Evolutionary conservation across 2,888 invertebrate species (phyloP).

Genomic region (Rhodophaea formosa): DNA sequence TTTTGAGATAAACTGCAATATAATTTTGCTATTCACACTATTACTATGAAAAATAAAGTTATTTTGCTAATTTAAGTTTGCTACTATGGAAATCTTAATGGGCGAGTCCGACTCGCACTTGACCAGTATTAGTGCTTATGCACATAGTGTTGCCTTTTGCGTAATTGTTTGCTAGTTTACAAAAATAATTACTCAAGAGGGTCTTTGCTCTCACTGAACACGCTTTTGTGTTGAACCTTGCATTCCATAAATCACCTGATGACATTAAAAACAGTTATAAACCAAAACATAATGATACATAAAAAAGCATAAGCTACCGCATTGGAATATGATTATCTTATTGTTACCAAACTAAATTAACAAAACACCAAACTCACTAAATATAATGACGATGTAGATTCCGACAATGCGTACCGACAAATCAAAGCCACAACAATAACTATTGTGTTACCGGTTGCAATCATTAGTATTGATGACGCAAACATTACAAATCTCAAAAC

Average conservation of each 20-base stretch:
- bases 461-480: slow-evolving; percentile 80
- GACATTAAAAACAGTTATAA: slow-evolving; percentile 13
- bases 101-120: no score
- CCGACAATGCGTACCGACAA: slow-evolving; percentile 46
- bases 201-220: no score
- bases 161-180: no score
- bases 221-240: no score
- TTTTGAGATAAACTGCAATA: no score
- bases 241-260: slow-evolving; percentile 2
- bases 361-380: slow-evolving; percentile 67
- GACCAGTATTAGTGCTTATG: no score
- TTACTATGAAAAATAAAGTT: no score
- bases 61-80: no score
- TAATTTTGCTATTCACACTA: no score
- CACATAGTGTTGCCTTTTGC: no score
- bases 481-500: slow-evolving; percentile 66
- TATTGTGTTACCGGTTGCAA: slow-evolving; percentile 74
- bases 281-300: slow-evolving; percentile 11
- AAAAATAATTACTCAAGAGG: no score
- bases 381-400: slow-evolving; percentile 75
- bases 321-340: slow-evolving; percentile 53
- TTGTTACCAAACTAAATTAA: slow-evolving; percentile 61
- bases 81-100: no score
- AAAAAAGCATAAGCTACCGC: slow-evolving; percentile 22
- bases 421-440: slow-evolving; percentile 70